These are phyloP conservation scores for Zeugodacus cucurbitae DNA, from an alignment of 1,140 invertebrate genomes.

Conservation along the genomic window DNA sequence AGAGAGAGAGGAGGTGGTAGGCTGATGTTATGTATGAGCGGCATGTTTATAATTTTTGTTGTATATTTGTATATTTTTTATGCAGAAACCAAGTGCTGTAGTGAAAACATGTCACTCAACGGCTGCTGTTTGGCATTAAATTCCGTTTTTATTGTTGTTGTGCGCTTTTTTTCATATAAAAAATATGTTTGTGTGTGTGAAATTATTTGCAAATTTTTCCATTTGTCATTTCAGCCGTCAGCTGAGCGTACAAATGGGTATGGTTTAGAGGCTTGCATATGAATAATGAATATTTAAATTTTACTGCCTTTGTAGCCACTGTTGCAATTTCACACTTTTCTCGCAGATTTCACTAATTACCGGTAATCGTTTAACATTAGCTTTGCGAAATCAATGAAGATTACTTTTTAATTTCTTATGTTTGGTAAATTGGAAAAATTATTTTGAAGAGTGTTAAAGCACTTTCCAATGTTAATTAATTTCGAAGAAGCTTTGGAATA, in stretches of 20 bases:
- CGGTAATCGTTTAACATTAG: too few species aligned
- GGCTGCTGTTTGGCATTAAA: not conserved
- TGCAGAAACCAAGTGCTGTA: not conserved
- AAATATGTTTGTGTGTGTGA: not conserved
- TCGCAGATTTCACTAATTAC: not conserved
- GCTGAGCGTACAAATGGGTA: not conserved
- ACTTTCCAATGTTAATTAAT: too few species aligned
- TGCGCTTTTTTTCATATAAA: not conserved
- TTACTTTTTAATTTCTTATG: too few species aligned
- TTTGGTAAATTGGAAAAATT: too few species aligned
- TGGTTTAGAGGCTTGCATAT: not conserved
- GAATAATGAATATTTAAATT: not conserved
- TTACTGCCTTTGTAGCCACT: not conserved
- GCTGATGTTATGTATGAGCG: not conserved
- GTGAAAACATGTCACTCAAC: constrained; percentile 26
- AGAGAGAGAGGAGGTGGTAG: not conserved
- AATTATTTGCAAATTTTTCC: not conserved
- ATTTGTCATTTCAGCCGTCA: not conserved
- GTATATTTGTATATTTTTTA: not conserved
- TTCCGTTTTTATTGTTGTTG: not conserved
- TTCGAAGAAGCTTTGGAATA: too few species aligned
- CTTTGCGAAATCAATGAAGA: too few species aligned
- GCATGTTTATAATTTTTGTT: not conserved
- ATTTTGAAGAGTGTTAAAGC: too few species aligned
- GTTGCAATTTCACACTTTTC: not conserved